Evolutionary conservation across 2,888 invertebrate genomes (phyloP).

Genomic region (Drosophila koepferae): DNA sequence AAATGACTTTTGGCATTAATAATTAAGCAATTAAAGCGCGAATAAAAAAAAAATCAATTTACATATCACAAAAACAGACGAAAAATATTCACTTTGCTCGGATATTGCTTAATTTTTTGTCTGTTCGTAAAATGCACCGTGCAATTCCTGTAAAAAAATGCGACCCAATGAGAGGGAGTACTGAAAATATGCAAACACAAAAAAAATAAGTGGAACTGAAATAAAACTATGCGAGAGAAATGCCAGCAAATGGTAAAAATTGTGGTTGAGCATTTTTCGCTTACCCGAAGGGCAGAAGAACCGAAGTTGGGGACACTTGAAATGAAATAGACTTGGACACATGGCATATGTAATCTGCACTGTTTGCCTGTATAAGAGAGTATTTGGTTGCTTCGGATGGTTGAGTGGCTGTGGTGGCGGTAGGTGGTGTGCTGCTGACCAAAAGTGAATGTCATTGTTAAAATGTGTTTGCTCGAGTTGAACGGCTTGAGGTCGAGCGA

Average conservation of each 20-base stretch:
- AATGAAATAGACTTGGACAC: constrained; percentile 39
- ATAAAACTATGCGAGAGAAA: constrained; percentile 37
- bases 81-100: constrained; percentile 21
- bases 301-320: constrained; percentile 9
- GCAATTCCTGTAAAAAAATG: constrained; percentile 66
- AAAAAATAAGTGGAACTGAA: neutral
- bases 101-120: constrained; percentile 48
- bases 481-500: constrained; percentile 25
- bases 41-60: constrained; percentile 15
- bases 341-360: constrained; percentile 57
- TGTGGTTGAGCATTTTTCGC: constrained; percentile 46
- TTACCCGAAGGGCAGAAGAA: neutral
- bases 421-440: constrained; percentile 25
- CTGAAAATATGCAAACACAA: constrained; percentile 1
- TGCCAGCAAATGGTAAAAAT: constrained; percentile 62
- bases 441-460: constrained; percentile 64
- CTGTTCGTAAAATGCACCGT: constrained; percentile 31
- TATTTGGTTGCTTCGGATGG: neutral
- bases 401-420: too few relatives aligned
- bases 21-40: constrained; percentile 29
- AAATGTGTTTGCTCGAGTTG: constrained; percentile 42
- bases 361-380: constrained; percentile 31
- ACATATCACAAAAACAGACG: neutral
- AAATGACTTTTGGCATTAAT: constrained; percentile 21
- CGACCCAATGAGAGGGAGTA: constrained; percentile 12